Base-by-base conservation (phyloP, 2,888 invertebrate species). In the Microctonus hyperodae region DNA sequence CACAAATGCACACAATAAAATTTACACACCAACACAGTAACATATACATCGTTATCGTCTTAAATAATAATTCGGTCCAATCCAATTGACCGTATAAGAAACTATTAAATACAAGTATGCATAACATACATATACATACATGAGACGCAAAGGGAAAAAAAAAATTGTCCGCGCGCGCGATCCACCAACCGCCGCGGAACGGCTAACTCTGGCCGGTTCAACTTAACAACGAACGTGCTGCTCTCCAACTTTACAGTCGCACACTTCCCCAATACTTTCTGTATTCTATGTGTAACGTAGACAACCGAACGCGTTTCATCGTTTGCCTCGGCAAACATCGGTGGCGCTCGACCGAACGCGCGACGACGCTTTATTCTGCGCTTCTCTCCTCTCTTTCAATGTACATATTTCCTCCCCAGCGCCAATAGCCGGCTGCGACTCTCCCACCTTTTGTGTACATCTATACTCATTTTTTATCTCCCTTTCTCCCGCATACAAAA, bases 101-200 rank as follows among this genome's bases (percentile, higher is more conserved):
- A 1, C 23, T 33, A 48, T 33, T 56, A 33, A 7, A 44, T 44
- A 44, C 16, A n/a, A 58, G 22, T 10, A 22, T 25, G 7, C 37
- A 61, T 28, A 20, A 31, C 20, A 23, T 9, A 16, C 59, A 44
- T n/a, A 13, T 40, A 44, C 11, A 44, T 44, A 7, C 7, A 44
- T 20, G 16, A 44, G 16, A n/a, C 44, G n/a, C 37, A n/a, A 20
- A 16, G 13, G 2, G 44, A 40, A 40, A n/a, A 44, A 44, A 44
- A 16, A 28, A 28, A 28, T 28, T 28, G 7, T 28, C 44, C 44
- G 44, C 44, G 44, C 67, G 64, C 72, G 64, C 70, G 71, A 79
- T 76, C 77, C 78, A 78, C 76, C 80, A 75, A 75, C 79, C 74
- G 75, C 79, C 79, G 78, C 73, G 78, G 78, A 81, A 79, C 79